Base-by-base conservation (phyloP, 2,888 invertebrate species). In the Rapana venosa region DNA sequence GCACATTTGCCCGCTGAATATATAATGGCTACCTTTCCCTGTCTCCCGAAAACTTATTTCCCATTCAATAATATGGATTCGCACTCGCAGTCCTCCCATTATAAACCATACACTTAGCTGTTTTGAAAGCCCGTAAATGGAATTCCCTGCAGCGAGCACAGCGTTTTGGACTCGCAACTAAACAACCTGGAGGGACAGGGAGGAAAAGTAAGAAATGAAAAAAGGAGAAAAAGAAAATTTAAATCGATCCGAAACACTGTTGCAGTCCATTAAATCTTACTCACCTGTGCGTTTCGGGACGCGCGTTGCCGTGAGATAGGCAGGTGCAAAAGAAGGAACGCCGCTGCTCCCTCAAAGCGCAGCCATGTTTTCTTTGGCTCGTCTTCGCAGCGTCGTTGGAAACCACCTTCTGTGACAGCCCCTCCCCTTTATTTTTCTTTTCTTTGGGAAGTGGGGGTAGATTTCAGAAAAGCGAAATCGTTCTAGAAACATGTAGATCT, bases 311-410 rank as follows among this genome's bases (percentile, higher is more conserved):
- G 61, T 61, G 86, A 66, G 58, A 86, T 35, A 4, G 35, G 32
- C 86, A 86, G 86, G 86, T 32, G 56, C 22, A 56, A 86, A 61
- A 66, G 86, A 66, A 86, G 35, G 86, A 56, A 66, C 66, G 86
- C 22, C 15, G 20, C 13, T 86, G 17, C 81, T 26, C 22, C 79
- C 8, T 85, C 86, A 22, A 17, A 35, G 22, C 61, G 30, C 86
- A 17, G 86, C 86, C 86, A 86, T 86, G 86, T 86, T 86, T 86
- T 66, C 86, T 35, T 61, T 86, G 61, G 66, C 61, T n/a, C n/a
- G 17, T 47, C 56, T 17, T 6, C n/a, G 13, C 5, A 20, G 8
- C 86, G 86, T 86, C 86, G 61, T 61, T 86, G 11, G 86, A 66
- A 86, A 86, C 86, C 58, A 86, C 86, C 61, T 66, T 11, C 13